Evolutionary conservation across 2,113 vertebrate genomes (phyloP).

Genomic region (Equus przewalskii): DNA sequence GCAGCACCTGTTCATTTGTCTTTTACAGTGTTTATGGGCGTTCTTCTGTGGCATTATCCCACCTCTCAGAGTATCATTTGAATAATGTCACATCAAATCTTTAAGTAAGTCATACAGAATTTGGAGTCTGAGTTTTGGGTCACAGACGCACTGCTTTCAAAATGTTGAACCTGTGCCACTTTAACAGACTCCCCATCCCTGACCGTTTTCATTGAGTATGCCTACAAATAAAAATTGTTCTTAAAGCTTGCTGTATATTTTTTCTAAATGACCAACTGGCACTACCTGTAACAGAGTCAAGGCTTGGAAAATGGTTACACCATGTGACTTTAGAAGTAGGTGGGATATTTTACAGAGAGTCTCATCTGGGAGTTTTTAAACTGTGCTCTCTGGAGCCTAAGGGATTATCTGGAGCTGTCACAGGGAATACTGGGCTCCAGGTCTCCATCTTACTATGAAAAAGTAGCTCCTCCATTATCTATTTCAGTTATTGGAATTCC

Average conservation of each 20-base stretch:
- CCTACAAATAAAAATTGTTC: not conserved
- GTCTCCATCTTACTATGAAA: not conserved
- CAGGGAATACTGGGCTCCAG: not conserved
- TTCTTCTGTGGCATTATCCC: slow-evolving; percentile 29
- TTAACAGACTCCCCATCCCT: not conserved
- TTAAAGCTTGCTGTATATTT: not conserved
- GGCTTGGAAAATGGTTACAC: not conserved
- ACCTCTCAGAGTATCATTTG: not conserved
- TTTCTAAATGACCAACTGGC: not conserved
- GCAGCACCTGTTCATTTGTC: slow-evolving; percentile 46
- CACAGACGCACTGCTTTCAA: slow-evolving; percentile 39
- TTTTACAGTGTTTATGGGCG: slow-evolving; percentile 46
- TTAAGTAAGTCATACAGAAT: slow-evolving; percentile 7
- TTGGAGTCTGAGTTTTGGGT: slow-evolving; percentile 39
- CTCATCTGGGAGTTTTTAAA: slow-evolving; percentile 7
- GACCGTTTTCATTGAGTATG: not conserved
- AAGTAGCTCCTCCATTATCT: not conserved
- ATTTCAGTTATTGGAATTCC: not conserved
- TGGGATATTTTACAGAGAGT: not conserved
- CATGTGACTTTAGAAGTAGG: slow-evolving; percentile 1
- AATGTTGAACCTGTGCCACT: not conserved
- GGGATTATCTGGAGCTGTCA: not conserved
- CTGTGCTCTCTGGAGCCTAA: not conserved
- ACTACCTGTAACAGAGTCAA: not conserved
- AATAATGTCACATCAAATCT: not conserved